Conservation (phyloP, 2,888 invertebrate genomes). For the Athalia rosae region DNA sequence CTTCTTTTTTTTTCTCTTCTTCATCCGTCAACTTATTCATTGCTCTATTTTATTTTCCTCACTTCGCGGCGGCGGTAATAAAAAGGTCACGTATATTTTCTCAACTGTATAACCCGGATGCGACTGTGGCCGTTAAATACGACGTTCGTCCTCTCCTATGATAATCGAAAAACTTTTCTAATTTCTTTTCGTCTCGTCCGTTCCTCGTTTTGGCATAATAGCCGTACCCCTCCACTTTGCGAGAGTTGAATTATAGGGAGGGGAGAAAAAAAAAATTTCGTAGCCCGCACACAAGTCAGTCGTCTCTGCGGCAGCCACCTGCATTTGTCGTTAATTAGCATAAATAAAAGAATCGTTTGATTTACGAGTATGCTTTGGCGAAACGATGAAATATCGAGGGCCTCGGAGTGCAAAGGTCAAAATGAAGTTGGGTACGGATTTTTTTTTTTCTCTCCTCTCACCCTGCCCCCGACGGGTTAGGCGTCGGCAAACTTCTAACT, state of each 20-base stretch:
- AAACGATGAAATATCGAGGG: slow-evolving; percentile 58
- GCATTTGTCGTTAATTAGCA: slow-evolving; percentile 60
- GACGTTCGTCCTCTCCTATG: background rate
- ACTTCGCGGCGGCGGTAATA: too few relatives aligned
- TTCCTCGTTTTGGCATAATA: too few relatives aligned
- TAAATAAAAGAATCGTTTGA: slow-evolving; percentile 58
- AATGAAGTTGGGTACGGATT: slow-evolving; percentile 53
- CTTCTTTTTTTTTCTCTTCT: slow-evolving; percentile 36
- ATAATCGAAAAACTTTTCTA: background rate
- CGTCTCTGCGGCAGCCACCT: slow-evolving; percentile 49
- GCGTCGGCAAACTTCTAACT: background rate
- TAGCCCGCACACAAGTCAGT: slow-evolving; percentile 7
- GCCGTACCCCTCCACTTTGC: background rate
- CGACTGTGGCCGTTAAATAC: slow-evolving; percentile 12
- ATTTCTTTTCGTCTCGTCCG: slow-evolving; percentile 17
- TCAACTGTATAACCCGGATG: slow-evolving; percentile 4
- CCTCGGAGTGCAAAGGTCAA: slow-evolving; percentile 60
- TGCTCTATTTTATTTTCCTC: background rate
- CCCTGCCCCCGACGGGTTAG: background rate
- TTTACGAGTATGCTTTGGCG: slow-evolving; percentile 56
- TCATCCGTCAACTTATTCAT: background rate
- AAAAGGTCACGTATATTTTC: slow-evolving; percentile 13
- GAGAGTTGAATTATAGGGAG: background rate
- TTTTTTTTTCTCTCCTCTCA: slow-evolving; percentile 16
- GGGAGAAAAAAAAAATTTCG: background rate